Evolutionary conservation across 2,888 invertebrate species (phyloP).

Genomic region (Latrodectus elegans): DNA sequence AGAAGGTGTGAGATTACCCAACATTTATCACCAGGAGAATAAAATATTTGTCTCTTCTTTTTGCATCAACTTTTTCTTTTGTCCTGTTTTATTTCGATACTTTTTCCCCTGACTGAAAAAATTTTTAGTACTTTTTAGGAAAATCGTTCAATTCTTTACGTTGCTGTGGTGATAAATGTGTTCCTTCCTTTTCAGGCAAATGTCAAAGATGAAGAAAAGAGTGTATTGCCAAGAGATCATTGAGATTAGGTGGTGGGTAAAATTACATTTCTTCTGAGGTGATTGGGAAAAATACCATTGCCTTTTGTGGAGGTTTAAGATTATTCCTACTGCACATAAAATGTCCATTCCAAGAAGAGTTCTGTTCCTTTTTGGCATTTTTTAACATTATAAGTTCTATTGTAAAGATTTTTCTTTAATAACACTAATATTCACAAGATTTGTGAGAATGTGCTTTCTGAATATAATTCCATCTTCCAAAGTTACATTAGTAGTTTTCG

Average conservation of each 20-base stretch:
- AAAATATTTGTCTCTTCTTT: too few species aligned
- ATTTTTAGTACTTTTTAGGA: not conserved
- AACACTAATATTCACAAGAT: too few species aligned
- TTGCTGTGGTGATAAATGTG: not conserved
- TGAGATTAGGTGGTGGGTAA: not conserved
- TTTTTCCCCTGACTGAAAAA: too few species aligned
- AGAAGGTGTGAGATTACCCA: too few species aligned
- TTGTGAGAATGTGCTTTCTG: not conserved
- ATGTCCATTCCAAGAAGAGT: not conserved
- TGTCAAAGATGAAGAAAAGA: not conserved
- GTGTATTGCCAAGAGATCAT: not conserved
- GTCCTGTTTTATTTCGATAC: too few species aligned
- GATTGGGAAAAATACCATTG: not conserved
- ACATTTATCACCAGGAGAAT: too few species aligned
- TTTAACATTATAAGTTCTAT: not conserved
- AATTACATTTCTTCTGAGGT: not conserved
- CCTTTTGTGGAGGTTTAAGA: not conserved
- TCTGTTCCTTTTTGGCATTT: not conserved
- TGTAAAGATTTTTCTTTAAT: not conserved
- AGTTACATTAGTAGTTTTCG: not conserved
- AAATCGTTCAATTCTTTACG: not conserved
- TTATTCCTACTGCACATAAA: not conserved
- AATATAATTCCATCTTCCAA: not conserved
- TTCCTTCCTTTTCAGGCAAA: not conserved
- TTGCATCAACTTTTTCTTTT: too few species aligned